Conservation (phyloP, 2,797 vertebrate genomes). For the Cetoscarus ocellatus region DNA sequence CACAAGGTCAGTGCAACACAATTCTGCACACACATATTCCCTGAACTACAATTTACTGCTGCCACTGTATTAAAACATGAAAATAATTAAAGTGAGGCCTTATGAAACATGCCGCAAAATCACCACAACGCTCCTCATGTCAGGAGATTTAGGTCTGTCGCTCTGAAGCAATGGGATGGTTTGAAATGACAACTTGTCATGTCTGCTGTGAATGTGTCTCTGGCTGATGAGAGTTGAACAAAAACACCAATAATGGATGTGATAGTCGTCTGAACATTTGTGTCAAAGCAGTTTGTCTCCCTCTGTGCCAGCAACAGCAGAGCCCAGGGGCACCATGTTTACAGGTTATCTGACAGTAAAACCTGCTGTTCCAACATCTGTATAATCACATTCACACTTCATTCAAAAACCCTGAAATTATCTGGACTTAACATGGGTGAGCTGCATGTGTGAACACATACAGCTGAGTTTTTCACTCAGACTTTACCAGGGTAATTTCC, state of each 20-base stretch:
- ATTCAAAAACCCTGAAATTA: too few relatives aligned
- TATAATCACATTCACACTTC: too few relatives aligned
- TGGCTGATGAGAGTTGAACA: not conserved
- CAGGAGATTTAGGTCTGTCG: not conserved
- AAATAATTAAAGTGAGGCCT: conserved; percentile 37
- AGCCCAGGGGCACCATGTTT: too few relatives aligned
- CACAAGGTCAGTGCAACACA: conserved; percentile 73
- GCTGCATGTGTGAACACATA: too few relatives aligned
- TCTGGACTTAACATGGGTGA: too few relatives aligned
- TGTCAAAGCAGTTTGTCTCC: not conserved
- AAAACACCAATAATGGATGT: not conserved
- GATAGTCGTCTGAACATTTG: not conserved
- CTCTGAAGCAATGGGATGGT: conserved; percentile 1
- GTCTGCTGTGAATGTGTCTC: conserved; percentile 5
- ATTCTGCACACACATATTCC: conserved; percentile 21
- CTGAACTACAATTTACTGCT: conserved; percentile 29
- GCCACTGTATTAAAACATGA: conserved; percentile 37
- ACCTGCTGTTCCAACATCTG: too few relatives aligned
- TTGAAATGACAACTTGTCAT: conserved; percentile 9
- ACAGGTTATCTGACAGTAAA: too few relatives aligned
- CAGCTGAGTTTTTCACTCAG: too few relatives aligned
- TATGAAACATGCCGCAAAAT: conserved; percentile 38
- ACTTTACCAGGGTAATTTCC: too few relatives aligned
- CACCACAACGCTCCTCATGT: conserved; percentile 30
- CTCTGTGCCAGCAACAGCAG: too few relatives aligned